Conservation (phyloP, 2,113 vertebrate species). For the Clarias gariepinus region DNA sequence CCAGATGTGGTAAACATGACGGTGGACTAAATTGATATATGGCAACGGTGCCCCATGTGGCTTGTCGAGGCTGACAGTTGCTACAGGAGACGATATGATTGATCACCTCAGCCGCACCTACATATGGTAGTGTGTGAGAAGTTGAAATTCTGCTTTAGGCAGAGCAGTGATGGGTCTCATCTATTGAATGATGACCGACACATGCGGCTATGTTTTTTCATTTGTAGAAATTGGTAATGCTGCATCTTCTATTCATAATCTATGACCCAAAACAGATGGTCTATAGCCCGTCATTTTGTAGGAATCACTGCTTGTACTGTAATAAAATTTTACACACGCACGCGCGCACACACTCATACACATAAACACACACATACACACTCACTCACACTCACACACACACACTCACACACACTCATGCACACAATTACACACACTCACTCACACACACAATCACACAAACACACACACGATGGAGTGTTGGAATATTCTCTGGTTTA, state of each 20-base stretch:
- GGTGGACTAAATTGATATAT: constrained; percentile 65
- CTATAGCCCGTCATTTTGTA: constrained; percentile 24
- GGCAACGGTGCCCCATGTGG: constrained; percentile 56
- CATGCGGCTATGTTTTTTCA: constrained; percentile 34
- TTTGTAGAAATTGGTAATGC: constrained; percentile 39
- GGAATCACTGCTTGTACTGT: background rate
- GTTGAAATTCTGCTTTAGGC: constrained; percentile 15
- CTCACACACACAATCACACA: no score
- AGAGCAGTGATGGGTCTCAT: constrained; percentile 1
- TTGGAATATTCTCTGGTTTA: no score
- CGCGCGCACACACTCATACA: no score
- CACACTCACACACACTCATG: no score
- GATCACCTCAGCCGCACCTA: constrained; percentile 53
- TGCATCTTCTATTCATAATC: constrained; percentile 46
- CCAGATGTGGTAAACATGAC: constrained; percentile 60
- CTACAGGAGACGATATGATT: constrained; percentile 68
- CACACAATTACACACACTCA: no score
- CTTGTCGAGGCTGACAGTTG: constrained; percentile 63
- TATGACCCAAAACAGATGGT: constrained; percentile 7
- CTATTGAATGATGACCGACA: constrained; percentile 51
- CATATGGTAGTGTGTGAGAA: constrained; percentile 54
- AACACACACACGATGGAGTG: no score
- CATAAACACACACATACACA: no score
- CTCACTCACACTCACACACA: no score
- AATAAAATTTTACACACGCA: no score